phyloP scores from a whole-genome alignment of 1,140 invertebrate genomes.

The Asobara japonica region DNA sequence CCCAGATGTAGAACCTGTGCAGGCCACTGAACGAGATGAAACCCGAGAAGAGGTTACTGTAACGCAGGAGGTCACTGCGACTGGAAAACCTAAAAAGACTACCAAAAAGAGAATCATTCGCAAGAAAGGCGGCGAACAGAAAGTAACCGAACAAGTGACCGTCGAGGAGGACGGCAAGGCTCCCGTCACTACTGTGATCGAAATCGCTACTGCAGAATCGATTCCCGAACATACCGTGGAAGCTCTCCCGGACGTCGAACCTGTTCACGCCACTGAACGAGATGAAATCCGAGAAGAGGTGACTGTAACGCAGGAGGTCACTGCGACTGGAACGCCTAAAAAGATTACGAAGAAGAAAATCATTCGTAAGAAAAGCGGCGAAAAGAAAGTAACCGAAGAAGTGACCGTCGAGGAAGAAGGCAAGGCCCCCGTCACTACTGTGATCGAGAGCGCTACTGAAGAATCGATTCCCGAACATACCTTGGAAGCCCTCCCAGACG shows the following conservation, averaged over 20 bases:
- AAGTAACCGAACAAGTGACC: no score
- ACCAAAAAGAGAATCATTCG: slow-evolving; percentile 28
- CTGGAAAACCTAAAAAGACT: slow-evolving; percentile 37
- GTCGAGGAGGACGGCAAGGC: no score
- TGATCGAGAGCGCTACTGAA: slow-evolving; percentile 22
- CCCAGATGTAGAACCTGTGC: slow-evolving; percentile 16
- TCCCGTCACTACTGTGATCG: no score
- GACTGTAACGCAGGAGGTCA: no score
- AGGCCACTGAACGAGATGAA: background rate
- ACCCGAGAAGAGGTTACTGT: no score
- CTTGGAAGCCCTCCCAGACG: background rate
- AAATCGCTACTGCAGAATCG: no score
- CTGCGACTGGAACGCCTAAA: no score
- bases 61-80: background rate
- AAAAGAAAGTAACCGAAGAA: slow-evolving; percentile 44
- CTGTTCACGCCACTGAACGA: no score
- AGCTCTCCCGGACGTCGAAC: no score
- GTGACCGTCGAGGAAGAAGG: slow-evolving; percentile 31
- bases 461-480: slow-evolving; percentile 25
- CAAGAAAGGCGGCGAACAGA: no score
- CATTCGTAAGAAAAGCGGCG: slow-evolving; percentile 16
- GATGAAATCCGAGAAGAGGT: no score
- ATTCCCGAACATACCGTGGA: background rate
- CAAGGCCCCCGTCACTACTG: slow-evolving; percentile 26
- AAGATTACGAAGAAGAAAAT: no score